Base-by-base conservation (phyloP, 2,888 invertebrate species). In the Hartigia nigra region DNA sequence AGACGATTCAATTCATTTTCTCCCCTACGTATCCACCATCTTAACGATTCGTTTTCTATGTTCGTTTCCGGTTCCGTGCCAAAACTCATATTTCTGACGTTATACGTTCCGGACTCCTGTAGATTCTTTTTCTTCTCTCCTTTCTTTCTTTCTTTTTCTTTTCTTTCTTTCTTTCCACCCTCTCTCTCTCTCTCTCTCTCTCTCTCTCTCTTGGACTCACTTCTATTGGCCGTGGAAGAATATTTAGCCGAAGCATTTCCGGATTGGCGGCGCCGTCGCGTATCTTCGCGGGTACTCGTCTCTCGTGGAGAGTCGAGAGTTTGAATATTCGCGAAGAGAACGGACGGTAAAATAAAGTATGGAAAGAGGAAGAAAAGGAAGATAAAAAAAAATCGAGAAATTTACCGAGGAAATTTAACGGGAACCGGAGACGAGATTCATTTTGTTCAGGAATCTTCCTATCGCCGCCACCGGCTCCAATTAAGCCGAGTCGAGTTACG, bases 361-460 rank as follows among this genome's bases (percentile, higher is more conserved):
- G 35, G 1, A 12, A 31, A 31, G 32, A 32, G 14, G 74, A 70
- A 74, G 75, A 77, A 74, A 74, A 74, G 31, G 32, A 31, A n/a
- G n/a, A 75, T 31, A 37, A 75, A 77, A 32, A 31, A 74, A 34
- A 70, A 70, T n/a, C 74, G 31, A 74, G 69, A 74, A 37, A 75
- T 74, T 31, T 69, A 77, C 34, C 39, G 75, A n/a, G 76, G 37
- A 77, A 74, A 69, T 55, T 55, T 55, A 55, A 55, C 55, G 55
- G 55, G 55, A 55, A 55, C 23, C 55, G 55, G 55, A 55, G 2
- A 55, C 55, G 55, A 55, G 55, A 55, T 55, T 55, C 55, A 55
- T 55, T 55, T 55, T 55, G 23, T 55, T 9, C 55, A 23, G 55
- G 55, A 55, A 55, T 55, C 23, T 55, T 23, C 55, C 55, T 55